These are phyloP conservation scores for Miichthys miiuy DNA, from an alignment of 2,797 vertebrate genomes.

Conservation along the genomic window DNA sequence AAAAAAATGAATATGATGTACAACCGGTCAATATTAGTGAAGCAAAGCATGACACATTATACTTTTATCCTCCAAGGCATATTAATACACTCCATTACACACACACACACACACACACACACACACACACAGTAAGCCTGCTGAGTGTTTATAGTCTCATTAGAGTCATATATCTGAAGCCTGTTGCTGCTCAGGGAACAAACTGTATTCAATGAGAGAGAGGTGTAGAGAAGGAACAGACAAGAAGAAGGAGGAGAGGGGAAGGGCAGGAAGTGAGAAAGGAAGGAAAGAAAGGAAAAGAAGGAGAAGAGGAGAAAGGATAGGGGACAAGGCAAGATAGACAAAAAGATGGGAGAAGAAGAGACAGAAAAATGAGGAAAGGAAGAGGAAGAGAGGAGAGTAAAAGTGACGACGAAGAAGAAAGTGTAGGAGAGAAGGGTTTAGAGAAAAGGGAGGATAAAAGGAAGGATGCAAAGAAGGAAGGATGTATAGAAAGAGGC, in stretches of 20 bases:
- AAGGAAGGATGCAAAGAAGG: not conserved
- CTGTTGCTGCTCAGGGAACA: constrained; percentile 3
- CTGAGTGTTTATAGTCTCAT: constrained; percentile 42
- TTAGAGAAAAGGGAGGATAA: not conserved
- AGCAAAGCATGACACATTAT: constrained; percentile 21
- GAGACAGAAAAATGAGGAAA: too few species aligned
- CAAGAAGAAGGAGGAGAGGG: not conserved
- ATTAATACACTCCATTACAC: constrained; percentile 30
- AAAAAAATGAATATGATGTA: constrained; percentile 35
- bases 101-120: constrained; percentile 20
- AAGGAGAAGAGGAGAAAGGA: not conserved
- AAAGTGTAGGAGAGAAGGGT: not conserved
- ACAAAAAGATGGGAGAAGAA: not conserved
- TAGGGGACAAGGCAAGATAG: not conserved
- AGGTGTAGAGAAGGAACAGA: not conserved
- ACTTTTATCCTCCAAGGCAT: constrained; percentile 16
- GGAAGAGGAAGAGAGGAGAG: not conserved
- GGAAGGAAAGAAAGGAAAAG: not conserved
- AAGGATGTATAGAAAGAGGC: too few species aligned
- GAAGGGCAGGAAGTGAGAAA: not conserved
- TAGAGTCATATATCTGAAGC: constrained; percentile 46
- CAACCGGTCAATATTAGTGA: constrained; percentile 4
- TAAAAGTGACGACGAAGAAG: not conserved
- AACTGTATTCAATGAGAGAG: not conserved
- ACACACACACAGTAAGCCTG: constrained; percentile 5